These are phyloP conservation scores for Andrena hattorfiana DNA, from an alignment of 2,888 invertebrate species.

Conservation along the genomic window DNA sequence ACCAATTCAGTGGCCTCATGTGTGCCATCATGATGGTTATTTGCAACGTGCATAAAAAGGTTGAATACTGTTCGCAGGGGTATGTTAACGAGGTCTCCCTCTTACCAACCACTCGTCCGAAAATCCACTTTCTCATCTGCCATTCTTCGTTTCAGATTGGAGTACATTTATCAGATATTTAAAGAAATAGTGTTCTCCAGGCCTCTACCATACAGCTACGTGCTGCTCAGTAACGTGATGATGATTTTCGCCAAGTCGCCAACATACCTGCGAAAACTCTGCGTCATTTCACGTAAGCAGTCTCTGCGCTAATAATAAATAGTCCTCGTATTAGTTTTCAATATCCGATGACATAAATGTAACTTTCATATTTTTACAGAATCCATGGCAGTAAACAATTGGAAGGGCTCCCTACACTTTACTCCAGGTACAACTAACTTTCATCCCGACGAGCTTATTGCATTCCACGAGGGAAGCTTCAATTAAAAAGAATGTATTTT, in stretches of 20 bases:
- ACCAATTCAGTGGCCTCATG: slow-evolving; percentile 82
- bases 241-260: slow-evolving; percentile 73
- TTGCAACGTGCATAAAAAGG: slow-evolving; percentile 75
- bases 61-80: slow-evolving; percentile 77
- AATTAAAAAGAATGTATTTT: background rate
- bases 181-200: slow-evolving; percentile 81
- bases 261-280: slow-evolving; percentile 73
- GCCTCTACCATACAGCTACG: slow-evolving; percentile 79
- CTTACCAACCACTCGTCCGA: too few species aligned
- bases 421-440: slow-evolving; percentile 70
- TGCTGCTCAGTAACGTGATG: slow-evolving; percentile 74
- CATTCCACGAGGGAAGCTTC: too few species aligned
- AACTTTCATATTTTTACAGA: slow-evolving; percentile 56
- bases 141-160: slow-evolving; percentile 70
- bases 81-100: slow-evolving; percentile 50
- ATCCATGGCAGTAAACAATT: slow-evolving; percentile 66
- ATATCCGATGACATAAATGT: too few species aligned
- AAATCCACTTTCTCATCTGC: background rate
- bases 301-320: background rate
- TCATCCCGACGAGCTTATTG: background rate
- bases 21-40: slow-evolving; percentile 77
- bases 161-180: slow-evolving; percentile 77
- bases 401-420: slow-evolving; percentile 78
- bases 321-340: background rate
- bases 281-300: slow-evolving; percentile 74